Base-by-base conservation (phyloP, 2,888 invertebrate genomes). In the Andrena camellia region DNA sequence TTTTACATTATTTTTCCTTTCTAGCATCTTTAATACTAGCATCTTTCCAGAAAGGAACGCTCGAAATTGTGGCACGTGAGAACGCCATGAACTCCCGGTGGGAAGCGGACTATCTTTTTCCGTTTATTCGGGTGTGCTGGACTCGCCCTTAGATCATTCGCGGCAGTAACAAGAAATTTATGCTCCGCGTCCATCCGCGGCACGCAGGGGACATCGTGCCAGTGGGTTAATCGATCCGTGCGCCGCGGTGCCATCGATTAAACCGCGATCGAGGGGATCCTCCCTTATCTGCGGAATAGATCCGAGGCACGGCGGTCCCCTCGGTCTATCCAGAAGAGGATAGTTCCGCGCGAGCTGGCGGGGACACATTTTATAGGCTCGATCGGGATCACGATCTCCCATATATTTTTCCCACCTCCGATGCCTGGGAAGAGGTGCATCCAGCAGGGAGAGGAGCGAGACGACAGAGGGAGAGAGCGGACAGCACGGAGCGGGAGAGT, bases 341-440 rank as follows among this genome's bases (percentile, higher is more conserved):
- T 79, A 78, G 74, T 69, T 72, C 64, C 29, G 78, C 78, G 76
- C 76, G 72, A 42, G 42, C 42, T 62, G 54, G 42, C 70, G 67
- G 67, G 72, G 87, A 87, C 86, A 86, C 87, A 86, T 84, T 86
- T 86, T 78, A 86, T 72, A 78, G 73, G 42, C 78, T 71, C 74
- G 89, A 89, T 90, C 89, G 87, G 83, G 89, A 91, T 91, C 88
- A 85, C 86, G 89, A 91, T 91, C 90, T 87, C 84, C 83, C 78
- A 71, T 82, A 82, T 84, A 84, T 82, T 84, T 83, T 81, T 81
- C 75, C 78, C 78, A 85, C 78, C 74, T 84, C 74, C 23, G 10
- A 26, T 23, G 57, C 23, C 57, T 57, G 57, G 57, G 57, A 57
- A 57, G 57, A 57, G 57, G 57, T 10, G 57, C 4, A 20, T 60